Evolutionary conservation across 2,797 vertebrate species (phyloP).

Genomic region (Prunella strophiata): DNA sequence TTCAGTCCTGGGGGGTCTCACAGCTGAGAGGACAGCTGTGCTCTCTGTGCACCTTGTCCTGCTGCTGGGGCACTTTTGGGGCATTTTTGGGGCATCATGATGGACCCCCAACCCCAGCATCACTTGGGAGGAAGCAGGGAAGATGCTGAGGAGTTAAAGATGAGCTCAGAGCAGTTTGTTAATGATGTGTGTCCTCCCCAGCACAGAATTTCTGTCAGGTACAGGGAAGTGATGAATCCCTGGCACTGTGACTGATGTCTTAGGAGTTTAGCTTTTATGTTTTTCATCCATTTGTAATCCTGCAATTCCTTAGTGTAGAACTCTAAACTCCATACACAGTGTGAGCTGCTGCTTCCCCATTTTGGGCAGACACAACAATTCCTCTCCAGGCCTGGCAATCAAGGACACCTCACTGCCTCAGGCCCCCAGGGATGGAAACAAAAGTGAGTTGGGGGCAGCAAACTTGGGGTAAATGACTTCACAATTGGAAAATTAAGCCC

Average conservation of each 20-base stretch:
- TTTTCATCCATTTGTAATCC: not conserved
- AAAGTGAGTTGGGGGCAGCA: not conserved
- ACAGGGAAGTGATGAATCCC: not conserved
- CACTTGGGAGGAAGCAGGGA: not conserved
- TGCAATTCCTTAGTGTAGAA: not conserved
- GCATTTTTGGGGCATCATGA: fast-evolving
- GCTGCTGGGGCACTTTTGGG: not conserved
- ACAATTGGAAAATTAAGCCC: not conserved
- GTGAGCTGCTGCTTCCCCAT: fast-evolving
- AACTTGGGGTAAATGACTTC: not conserved
- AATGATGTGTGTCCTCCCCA: not conserved
- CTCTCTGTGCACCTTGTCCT: fast-evolving
- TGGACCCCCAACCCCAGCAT: not conserved
- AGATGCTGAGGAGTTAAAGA: not conserved
- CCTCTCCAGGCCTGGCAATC: not conserved
- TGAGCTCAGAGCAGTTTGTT: not conserved
- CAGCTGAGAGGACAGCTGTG: not conserved
- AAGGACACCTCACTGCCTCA: not conserved
- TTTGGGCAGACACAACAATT: not conserved
- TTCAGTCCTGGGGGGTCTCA: not conserved
- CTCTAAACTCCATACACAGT: not conserved
- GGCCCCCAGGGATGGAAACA: not conserved
- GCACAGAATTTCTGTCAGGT: not conserved
- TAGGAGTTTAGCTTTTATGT: not conserved
- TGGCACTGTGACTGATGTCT: not conserved